Evolutionary conservation across 2,113 vertebrate genomes (phyloP).

Genomic region (Leptocoma aspasia): DNA sequence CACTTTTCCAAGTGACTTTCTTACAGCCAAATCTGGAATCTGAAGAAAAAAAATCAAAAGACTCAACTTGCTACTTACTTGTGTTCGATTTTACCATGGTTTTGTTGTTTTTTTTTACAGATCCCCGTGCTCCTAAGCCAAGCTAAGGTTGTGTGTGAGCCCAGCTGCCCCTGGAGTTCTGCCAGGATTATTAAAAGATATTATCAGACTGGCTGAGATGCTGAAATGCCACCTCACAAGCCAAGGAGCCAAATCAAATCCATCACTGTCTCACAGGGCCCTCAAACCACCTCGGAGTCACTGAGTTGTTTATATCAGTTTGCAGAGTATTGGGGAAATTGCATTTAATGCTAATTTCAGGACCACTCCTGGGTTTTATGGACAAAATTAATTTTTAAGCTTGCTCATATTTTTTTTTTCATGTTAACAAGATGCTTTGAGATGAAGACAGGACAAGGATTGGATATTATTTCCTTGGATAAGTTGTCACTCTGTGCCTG

Average conservation of each 20-base stretch:
- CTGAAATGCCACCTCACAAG: neutral
- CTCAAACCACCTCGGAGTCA: neutral
- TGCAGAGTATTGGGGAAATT: neutral
- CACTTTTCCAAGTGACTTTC: neutral
- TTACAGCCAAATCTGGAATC: neutral
- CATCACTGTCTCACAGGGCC: neutral
- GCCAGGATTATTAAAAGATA: constrained; percentile 32
- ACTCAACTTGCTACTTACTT: neutral
- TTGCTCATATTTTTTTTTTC: neutral
- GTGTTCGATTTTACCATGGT: neutral
- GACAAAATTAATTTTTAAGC: neutral
- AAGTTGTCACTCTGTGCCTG: neutral
- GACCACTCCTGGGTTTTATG: neutral
- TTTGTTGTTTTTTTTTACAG: neutral
- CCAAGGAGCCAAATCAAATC: constrained; percentile 11
- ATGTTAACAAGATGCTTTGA: neutral
- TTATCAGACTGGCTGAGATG: neutral
- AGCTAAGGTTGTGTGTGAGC: neutral
- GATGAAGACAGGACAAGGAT: neutral
- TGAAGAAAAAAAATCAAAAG: neutral
- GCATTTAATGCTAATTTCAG: neutral
- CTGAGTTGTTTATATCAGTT: neutral
- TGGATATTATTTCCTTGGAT: neutral
- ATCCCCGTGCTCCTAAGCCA: neutral
- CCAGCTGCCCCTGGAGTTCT: neutral